These are phyloP conservation scores for Cyclargus thomasi DNA, from an alignment of 1,140 invertebrate genomes.

Conservation along the genomic window DNA sequence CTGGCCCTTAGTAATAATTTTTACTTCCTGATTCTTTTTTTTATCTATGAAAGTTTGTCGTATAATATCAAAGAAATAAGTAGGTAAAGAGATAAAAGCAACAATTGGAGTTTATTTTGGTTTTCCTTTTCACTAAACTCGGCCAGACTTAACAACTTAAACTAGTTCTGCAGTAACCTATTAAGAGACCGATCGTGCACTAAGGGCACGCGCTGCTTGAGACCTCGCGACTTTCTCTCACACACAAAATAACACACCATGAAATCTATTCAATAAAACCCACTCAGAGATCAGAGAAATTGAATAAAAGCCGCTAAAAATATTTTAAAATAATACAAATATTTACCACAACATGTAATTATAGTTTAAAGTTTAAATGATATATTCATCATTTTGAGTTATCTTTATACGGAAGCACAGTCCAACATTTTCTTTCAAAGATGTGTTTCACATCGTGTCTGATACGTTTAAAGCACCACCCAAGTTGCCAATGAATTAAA, in stretches of 20 bases:
- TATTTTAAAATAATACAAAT: not conserved
- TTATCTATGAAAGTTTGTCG: no score
- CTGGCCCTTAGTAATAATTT: no score
- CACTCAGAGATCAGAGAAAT: no score
- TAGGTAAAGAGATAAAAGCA: not conserved
- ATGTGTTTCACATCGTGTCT: not conserved
- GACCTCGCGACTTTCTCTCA: constrained; percentile 7
- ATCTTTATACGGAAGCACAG: not conserved
- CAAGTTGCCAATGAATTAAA: not conserved
- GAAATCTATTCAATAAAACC: constrained; percentile 15
- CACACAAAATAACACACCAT: constrained; percentile 13
- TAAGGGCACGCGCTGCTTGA: constrained; percentile 8
- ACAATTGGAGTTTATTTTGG: not conserved
- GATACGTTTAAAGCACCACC: not conserved
- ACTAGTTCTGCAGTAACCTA: constrained; percentile 10
- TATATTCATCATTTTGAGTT: no score
- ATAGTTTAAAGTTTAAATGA: no score
- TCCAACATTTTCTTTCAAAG: constrained; percentile 4
- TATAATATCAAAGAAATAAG: no score
- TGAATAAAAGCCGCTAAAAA: not conserved
- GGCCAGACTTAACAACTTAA: not conserved
- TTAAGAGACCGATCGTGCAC: constrained; percentile 11
- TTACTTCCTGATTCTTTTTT: no score
- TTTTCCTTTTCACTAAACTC: not conserved
- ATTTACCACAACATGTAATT: no score